Base-by-base conservation (phyloP, 2,888 invertebrate species). In the Dicyrtoma fusca region DNA sequence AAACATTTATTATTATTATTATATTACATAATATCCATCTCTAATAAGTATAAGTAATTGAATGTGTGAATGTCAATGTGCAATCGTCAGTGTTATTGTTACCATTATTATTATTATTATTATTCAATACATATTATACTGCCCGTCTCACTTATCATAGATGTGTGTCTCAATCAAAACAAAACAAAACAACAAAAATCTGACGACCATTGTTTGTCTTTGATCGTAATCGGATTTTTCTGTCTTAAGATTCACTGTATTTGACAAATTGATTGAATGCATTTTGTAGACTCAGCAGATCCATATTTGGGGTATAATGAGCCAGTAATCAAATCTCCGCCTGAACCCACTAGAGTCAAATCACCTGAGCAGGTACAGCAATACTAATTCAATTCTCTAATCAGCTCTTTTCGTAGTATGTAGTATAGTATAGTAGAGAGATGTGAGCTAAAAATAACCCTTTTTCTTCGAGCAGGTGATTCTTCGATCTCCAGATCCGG, bases 401-500 rank as follows among this genome's bases (percentile, higher is more conserved):
- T n/a, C n/a, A n/a, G n/a, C n/a, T n/a, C n/a, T n/a, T n/a, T n/a
- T n/a, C n/a, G n/a, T n/a, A n/a, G n/a, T n/a, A n/a, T n/a, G n/a
- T n/a, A n/a, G n/a, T n/a, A n/a, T n/a, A n/a, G n/a, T n/a, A n/a
- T n/a, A n/a, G n/a, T n/a, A n/a, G n/a, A n/a, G n/a, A n/a, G n/a
- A n/a, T n/a, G n/a, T n/a, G n/a, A n/a, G n/a, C n/a, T n/a, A n/a
- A n/a, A n/a, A n/a, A n/a, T n/a, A n/a, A n/a, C n/a, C n/a, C n/a
- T n/a, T n/a, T n/a, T n/a, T n/a, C n/a, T n/a, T n/a, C n/a, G 49
- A 11, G 6, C 92, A 94, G 84, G 92, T 94, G 85, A 89, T 94
- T 83, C 92, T 94, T 90, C 88, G 93, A 80, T 94, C 94, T 21
- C 95, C 95, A 14, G 95, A 95, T 85, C 95, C 95, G 66, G 95